These are phyloP conservation scores for Pangasius macronema DNA, from an alignment of 2,797 vertebrate species.

Conservation along the genomic window DNA sequence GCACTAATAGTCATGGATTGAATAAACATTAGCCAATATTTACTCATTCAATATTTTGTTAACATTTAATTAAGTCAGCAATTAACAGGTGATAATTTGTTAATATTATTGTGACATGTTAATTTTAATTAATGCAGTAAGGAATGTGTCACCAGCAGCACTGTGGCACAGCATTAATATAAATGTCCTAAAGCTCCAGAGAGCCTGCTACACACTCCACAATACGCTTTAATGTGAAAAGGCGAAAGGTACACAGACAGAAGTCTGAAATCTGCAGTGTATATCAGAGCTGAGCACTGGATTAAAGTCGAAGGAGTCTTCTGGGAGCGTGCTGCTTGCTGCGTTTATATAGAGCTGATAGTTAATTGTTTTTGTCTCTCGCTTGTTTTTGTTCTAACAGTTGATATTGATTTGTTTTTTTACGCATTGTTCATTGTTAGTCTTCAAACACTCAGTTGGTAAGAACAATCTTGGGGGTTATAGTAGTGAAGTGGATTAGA, in stretches of 20 bases:
- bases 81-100: not conserved
- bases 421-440: not conserved
- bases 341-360: not conserved
- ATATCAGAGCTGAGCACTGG: not conserved
- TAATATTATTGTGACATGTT: not conserved
- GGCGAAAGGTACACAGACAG: not conserved
- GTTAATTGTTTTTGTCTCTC: not conserved
- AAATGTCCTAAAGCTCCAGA: slow-evolving; percentile 2
- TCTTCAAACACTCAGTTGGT: not conserved
- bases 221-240: not conserved
- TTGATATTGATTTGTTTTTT: not conserved
- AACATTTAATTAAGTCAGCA: not conserved
- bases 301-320: not conserved
- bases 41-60: not conserved
- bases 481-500: not conserved
- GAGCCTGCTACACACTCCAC: slow-evolving; percentile 3
- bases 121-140: not conserved
- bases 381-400: not conserved
- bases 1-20: not conserved
- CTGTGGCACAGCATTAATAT: not conserved
- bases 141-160: not conserved
- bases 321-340: not conserved
- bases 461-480: not conserved
- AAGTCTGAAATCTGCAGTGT: not conserved
- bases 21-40: not conserved